Evolutionary conservation across 2,888 invertebrate genomes (phyloP), one percentile per base, ranked within the genome.

Genomic region (Formica aserva): DNA sequence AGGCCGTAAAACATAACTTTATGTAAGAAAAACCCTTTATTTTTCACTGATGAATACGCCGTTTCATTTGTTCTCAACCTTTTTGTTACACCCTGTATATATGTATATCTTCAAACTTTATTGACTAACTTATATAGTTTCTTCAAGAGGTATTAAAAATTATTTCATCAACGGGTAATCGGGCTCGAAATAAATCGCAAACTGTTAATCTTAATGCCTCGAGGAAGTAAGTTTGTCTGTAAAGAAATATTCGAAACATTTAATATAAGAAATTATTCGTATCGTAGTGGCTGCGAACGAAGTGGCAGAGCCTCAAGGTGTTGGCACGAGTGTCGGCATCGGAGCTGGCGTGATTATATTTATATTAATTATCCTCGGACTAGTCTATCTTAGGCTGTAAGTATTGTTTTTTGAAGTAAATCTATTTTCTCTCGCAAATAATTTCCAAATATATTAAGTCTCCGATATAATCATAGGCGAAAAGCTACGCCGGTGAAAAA

Each of bases 401-500:
- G 97, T 96, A 90, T 1, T 18, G 0, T 65, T 26, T 2, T 11
- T 69, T 22, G 2, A 78, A 2, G 9, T 35, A 18, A 29, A 5
- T 18, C 11, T 41, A 8, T 66, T 45, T 67, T 48, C 26, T 9
- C 41, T 18, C 8, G 41, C 48, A 38, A 32, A 26, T 18, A 48
- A 65, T 67, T 67, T 18, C 0, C 4, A 67, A 48, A 26, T 18
- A 22, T 13, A 29, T 45, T 67, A 32, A 67, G 4, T 5, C 26
- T 4, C 13, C 32, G 13, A 13, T 72, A 55, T 55, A 60, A 88
- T 94, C 94, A n/a, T 94, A 97, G 97, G 81, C 97, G 98, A 66
- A 98, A 98, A 95, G 97, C 97, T 26, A 97, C 97, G 2, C 98
- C 98, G 0, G 97, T 98, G 0, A 98, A 98, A 94, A 98, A 98